Evolutionary conservation across 2,888 invertebrate species (phyloP).

Genomic region (Buathra laborator): DNA sequence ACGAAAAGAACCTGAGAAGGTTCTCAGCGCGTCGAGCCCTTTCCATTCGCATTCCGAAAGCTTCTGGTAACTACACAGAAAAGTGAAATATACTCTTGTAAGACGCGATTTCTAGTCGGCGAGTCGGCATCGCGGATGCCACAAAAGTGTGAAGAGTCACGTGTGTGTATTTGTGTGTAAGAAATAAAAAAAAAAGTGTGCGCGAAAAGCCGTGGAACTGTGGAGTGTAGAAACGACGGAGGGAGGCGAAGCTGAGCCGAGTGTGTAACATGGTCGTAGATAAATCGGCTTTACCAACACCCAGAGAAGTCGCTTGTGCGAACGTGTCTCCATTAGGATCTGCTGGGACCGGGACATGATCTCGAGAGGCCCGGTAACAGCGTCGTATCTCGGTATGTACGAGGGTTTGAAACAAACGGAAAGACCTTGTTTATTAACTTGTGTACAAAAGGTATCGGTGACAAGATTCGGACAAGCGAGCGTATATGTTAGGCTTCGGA

Average conservation of each 20-base stretch:
- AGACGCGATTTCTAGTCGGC: constrained; percentile 77
- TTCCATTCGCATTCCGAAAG: constrained; percentile 59
- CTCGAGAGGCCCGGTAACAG: constrained; percentile 1
- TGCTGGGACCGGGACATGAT: constrained; percentile 1
- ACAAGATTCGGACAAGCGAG: background rate
- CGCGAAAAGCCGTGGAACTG: constrained; percentile 24
- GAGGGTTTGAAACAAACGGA: background rate
- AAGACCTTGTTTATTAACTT: background rate
- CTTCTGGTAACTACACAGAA: constrained; percentile 74
- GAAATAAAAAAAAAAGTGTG: constrained; percentile 23
- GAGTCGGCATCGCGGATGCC: constrained; percentile 68
- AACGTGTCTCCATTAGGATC: constrained; percentile 81
- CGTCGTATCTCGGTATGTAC: background rate
- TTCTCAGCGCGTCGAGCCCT: constrained; percentile 26
- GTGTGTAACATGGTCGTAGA: constrained; percentile 78
- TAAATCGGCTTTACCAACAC: constrained; percentile 81
- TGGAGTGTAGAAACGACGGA: constrained; percentile 28
- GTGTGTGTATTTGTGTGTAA: background rate
- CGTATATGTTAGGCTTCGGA: too few relatives aligned
- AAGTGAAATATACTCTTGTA: constrained; percentile 81
- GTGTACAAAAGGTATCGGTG: background rate
- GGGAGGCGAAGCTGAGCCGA: constrained; percentile 50
- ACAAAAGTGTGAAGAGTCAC: constrained; percentile 48
- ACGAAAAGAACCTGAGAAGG: too few relatives aligned
- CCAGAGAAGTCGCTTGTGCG: constrained; percentile 78